Conservation (phyloP, 2,888 invertebrate species). For the Branchipolynoe longqiensis region DNA sequence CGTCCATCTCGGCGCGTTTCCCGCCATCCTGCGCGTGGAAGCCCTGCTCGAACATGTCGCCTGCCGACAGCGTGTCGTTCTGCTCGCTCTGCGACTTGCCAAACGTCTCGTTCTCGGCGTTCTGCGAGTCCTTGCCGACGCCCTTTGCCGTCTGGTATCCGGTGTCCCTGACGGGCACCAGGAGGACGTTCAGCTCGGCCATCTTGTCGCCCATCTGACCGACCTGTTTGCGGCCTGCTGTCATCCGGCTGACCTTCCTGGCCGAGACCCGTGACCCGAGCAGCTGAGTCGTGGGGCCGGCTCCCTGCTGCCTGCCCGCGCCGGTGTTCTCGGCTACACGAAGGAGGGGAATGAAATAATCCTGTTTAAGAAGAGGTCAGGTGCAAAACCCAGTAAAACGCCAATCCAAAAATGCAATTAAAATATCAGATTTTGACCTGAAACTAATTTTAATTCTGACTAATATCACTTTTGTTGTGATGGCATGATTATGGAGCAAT, state of each 20-base stretch:
- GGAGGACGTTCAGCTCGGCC: neutral
- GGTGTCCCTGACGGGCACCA: neutral
- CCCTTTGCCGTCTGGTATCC: conserved; percentile 5
- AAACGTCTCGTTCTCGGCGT: conserved; percentile 37
- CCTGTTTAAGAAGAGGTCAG: too few relatives aligned
- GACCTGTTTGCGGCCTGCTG: conserved; percentile 11
- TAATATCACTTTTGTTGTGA: too few relatives aligned
- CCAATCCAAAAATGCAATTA: too few relatives aligned
- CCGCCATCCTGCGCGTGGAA: neutral
- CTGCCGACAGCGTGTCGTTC: conserved; percentile 22
- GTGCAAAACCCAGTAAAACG: too few relatives aligned
- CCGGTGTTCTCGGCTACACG: too few relatives aligned
- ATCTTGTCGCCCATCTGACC: neutral
- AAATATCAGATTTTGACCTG: too few relatives aligned
- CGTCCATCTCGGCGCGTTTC: neutral
- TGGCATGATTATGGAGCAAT: too few relatives aligned
- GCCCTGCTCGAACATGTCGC: neutral
- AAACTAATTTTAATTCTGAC: too few relatives aligned
- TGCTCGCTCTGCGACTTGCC: conserved; percentile 10
- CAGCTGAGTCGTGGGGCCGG: too few relatives aligned
- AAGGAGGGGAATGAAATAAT: too few relatives aligned
- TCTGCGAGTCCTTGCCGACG: conserved; percentile 20
- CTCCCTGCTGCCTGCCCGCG: too few relatives aligned
- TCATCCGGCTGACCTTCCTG: neutral
- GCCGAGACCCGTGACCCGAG: neutral